Percentiles rank a stretch among this genome's conserved stretches.
Conservation (phyloP, 2,797 vertebrate species). For the Hylomyscus alleni region DNA sequence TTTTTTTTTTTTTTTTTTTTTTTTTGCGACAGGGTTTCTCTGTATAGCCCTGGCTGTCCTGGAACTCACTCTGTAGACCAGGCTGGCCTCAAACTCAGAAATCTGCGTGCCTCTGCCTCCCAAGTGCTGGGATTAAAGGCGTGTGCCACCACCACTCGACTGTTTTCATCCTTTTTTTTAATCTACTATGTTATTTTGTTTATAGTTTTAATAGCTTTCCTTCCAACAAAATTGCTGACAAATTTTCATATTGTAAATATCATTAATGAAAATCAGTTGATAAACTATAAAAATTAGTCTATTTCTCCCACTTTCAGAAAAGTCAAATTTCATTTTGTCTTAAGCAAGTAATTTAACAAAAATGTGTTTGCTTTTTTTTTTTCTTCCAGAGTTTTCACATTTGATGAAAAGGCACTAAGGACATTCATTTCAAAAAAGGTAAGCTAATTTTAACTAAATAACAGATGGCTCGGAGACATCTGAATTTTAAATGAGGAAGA, state of each 20-base stretch:
- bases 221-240: not conserved
- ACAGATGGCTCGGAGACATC: slow-evolving; percentile 30
- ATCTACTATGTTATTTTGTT: not conserved
- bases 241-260: slow-evolving; percentile 18
- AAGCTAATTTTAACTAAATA: slow-evolving; percentile 62
- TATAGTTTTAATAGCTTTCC: slow-evolving; percentile 42
- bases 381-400: slow-evolving; percentile 25
- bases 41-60: too few species aligned
- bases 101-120: too few species aligned
- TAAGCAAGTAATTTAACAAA: slow-evolving; percentile 28
- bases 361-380: not conserved
- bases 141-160: too few species aligned
- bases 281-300: not conserved
- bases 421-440: slow-evolving; percentile 45
- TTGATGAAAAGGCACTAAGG: slow-evolving; percentile 41
- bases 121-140: too few species aligned
- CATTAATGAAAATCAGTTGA: slow-evolving; percentile 11
- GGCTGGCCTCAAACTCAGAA: too few species aligned
- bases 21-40: too few species aligned
- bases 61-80: too few species aligned
- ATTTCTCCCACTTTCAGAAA: not conserved
- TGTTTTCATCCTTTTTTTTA: not conserved
- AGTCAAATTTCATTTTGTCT: slow-evolving; percentile 44
- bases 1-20: not conserved
- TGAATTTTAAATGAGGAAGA: slow-evolving; percentile 37